Evolutionary conservation across 2,113 vertebrate genomes (phyloP).

Genomic region (Leuciscus idus): DNA sequence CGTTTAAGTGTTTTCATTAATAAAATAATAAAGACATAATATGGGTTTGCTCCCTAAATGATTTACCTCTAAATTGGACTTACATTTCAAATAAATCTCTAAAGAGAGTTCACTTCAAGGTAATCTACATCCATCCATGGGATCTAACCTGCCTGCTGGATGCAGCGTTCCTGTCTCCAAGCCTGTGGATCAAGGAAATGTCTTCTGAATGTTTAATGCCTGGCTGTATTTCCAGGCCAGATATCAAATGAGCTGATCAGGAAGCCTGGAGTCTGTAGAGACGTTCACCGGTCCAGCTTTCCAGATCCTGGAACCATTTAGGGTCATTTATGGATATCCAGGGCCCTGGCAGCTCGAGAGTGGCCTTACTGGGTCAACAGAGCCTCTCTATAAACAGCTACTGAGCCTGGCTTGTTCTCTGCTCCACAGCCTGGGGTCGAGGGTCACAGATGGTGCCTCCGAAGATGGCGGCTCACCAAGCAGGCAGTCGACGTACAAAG

Average conservation of each 20-base stretch:
- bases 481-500: slow-evolving; percentile 33
- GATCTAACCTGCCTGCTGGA: slow-evolving; percentile 22
- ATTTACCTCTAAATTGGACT: slow-evolving; percentile 10
- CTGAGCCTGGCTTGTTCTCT: slow-evolving; percentile 40
- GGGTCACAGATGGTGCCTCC: slow-evolving; percentile 59
- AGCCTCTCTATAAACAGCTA: slow-evolving; percentile 53
- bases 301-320: slow-evolving; percentile 46
- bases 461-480: slow-evolving; percentile 51
- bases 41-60: background rate
- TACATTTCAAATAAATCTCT: slow-evolving; percentile 7
- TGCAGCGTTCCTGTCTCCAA: slow-evolving; percentile 7
- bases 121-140: slow-evolving; percentile 27
- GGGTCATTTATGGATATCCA: slow-evolving; percentile 55
- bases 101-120: slow-evolving; percentile 23
- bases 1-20: slow-evolving; percentile 17
- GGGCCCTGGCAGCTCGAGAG: slow-evolving; percentile 53
- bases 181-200: slow-evolving; percentile 22
- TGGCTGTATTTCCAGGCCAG: slow-evolving; percentile 28
- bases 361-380: slow-evolving; percentile 51
- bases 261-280: slow-evolving; percentile 40
- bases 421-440: slow-evolving; percentile 48
- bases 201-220: slow-evolving; percentile 56
- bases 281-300: slow-evolving; percentile 38
- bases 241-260: slow-evolving; percentile 53
- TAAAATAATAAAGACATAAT: slow-evolving; percentile 33